Percentiles rank a stretch among this genome's conserved stretches.
Conservation (phyloP, 1,140 invertebrate genomes). For the Euborellia annulipes region DNA sequence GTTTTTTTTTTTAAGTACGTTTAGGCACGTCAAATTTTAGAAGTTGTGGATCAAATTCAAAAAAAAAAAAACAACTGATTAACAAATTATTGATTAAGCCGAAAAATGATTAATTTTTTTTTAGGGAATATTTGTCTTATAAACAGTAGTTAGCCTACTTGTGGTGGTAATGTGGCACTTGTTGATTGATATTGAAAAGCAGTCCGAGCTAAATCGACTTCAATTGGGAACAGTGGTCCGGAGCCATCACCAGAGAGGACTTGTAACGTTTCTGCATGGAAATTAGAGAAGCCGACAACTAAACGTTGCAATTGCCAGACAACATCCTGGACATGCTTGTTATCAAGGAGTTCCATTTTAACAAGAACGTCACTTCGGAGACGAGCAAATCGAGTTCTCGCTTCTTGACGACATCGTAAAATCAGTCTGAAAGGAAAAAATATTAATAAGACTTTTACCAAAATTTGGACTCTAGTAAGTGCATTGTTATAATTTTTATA, state of each 20-base stretch:
- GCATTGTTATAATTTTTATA: no score
- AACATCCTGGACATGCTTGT: slow-evolving; percentile 93
- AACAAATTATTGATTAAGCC: slow-evolving; percentile 10
- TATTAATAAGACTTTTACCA: background rate
- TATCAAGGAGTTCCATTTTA: slow-evolving; percentile 91
- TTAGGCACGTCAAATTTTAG: slow-evolving; percentile 9
- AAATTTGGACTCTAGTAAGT: no score
- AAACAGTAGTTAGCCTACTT: background rate
- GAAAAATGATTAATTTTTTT: slow-evolving; percentile 3
- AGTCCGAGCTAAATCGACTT: slow-evolving; percentile 82
- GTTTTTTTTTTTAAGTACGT: no score
- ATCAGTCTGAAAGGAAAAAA: slow-evolving; percentile 47
- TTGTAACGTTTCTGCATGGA: slow-evolving; percentile 32
- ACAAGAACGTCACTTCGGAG: slow-evolving; percentile 87
- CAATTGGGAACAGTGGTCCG: slow-evolving; percentile 91
- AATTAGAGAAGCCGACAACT: slow-evolving; percentile 51
- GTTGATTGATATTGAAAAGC: slow-evolving; percentile 78
- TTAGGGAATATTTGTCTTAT: background rate
- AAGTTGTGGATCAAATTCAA: slow-evolving; percentile 5
- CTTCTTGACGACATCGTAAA: slow-evolving; percentile 87
- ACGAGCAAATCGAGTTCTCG: slow-evolving; percentile 76
- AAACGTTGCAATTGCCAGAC: slow-evolving; percentile 68
- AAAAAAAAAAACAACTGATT: slow-evolving; percentile 29
- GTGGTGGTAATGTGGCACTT: background rate
- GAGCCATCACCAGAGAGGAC: slow-evolving; percentile 52